These are phyloP conservation scores for Actinostola sp. DNA, from an alignment of 92 coral and sea anemone genomes.

Conservation along the genomic window DNA sequence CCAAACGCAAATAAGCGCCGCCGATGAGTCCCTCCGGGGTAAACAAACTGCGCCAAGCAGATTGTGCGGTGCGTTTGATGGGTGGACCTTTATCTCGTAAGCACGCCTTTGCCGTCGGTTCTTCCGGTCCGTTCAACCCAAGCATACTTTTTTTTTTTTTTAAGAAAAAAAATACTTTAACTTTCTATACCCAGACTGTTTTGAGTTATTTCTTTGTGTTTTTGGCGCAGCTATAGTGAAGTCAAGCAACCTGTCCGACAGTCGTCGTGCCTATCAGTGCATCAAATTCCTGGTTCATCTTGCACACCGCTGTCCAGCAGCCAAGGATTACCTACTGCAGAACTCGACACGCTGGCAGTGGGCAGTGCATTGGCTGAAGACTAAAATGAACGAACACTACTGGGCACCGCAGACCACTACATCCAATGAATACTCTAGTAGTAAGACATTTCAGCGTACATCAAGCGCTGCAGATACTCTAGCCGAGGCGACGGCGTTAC, in stretches of 20 bases:
- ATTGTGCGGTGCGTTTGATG: too few species aligned
- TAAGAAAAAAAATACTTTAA: too few species aligned
- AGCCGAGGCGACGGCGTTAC: slow-evolving; percentile 90
- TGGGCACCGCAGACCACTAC: slow-evolving; percentile 88
- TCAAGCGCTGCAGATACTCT: slow-evolving; percentile 92
- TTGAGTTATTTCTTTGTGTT: not conserved
- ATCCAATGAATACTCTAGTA: slow-evolving; percentile 84
- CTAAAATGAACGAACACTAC: slow-evolving; percentile 87
- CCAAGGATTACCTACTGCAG: slow-evolving; percentile 83
- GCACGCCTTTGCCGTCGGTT: too few species aligned
- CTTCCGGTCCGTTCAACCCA: too few species aligned
- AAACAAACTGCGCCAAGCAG: too few species aligned
- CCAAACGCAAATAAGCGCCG: too few species aligned
- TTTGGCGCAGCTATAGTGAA: slow-evolving; percentile 68
- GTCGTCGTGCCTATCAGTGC: slow-evolving; percentile 92
- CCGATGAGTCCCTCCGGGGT: too few species aligned
- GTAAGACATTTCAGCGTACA: slow-evolving; percentile 88
- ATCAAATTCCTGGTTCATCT: slow-evolving; percentile 86
- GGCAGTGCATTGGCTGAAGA: slow-evolving; percentile 93
- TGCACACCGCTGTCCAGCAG: slow-evolving; percentile 83
- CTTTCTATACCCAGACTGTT: too few species aligned
- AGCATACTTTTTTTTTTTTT: too few species aligned
- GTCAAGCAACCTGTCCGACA: slow-evolving; percentile 76
- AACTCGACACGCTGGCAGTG: slow-evolving; percentile 96
- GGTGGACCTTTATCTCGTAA: too few species aligned